Base-by-base conservation (phyloP, 2,888 invertebrate genomes). In the Lycaena phlaeas region DNA sequence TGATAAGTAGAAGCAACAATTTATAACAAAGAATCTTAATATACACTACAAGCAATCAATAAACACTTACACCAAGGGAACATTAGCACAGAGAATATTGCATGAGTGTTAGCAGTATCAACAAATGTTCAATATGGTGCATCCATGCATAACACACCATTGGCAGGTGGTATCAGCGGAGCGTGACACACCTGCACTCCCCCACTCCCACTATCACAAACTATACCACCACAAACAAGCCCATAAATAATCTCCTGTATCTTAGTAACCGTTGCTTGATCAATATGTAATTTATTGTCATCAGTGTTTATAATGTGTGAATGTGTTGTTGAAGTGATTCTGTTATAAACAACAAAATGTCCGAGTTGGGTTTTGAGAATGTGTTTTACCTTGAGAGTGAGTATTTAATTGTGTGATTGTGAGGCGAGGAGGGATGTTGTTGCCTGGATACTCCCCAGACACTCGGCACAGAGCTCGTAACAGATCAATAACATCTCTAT, bases 361-460 rank as follows among this genome's bases (percentile, higher is more conserved):
- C 82, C 38, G 81, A 82, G 61, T 78, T 85, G 82, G 82, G 72
- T 37, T 79, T 84, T 60, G 85, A 85, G 61, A 81, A 77, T 58
- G 82, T 85, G 64, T 85, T 85, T 61, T 85, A 85, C 62, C 65
- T 85, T 37, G 85, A 85, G 60, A 85, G 85, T 85, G 66, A 85
- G 85, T 84, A 65, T 63, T 64, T 60, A 49, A 48, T 46, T 54
- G 53, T 57, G 57, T 60, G 53, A 55, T 64, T 64, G 58, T 64
- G 59, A 62, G 68, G 69, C 58, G 58, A 52, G 63, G 67, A 65
- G 77, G 71, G 74, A 72, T 66, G 73, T 76, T 78, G 84, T 81
- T 82, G 81, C 82, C 70, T 51, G 76, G 82, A 63, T 69, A 84
- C 70, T 69, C 77, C 61, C 50, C 53, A 61, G 66, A 66, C 66